These are phyloP conservation scores for Trissolcus basalis DNA, from an alignment of 1,140 invertebrate genomes.

Conservation along the genomic window DNA sequence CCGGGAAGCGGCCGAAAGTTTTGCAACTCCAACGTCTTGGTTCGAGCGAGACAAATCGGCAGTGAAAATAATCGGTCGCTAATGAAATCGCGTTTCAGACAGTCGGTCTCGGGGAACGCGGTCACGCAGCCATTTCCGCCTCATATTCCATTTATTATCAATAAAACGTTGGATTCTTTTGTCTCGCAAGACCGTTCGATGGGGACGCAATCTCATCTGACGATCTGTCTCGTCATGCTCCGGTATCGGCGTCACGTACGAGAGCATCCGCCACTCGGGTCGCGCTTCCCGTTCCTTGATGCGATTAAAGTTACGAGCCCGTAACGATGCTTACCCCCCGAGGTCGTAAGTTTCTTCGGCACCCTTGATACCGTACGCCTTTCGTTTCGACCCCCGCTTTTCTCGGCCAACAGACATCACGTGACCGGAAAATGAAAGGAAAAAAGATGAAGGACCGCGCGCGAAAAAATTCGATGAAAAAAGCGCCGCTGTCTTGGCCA, in stretches of 20 bases:
- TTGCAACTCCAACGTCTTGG: too few relatives aligned
- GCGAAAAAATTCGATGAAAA: conserved; percentile 23
- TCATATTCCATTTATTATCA: conserved; percentile 47
- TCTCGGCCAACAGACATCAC: conserved; percentile 24
- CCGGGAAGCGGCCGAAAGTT: too few relatives aligned
- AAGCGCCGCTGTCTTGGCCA: conserved; percentile 2
- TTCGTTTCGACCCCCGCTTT: conserved; percentile 2
- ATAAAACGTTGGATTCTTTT: conserved; percentile 34
- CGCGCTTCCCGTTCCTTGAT: conserved; percentile 59
- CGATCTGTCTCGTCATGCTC: conserved; percentile 61
- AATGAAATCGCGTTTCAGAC: conserved; percentile 19
- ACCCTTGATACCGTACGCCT: conserved; percentile 14
- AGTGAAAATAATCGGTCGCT: not conserved
- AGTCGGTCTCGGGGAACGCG: too few relatives aligned
- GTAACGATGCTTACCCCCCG: conserved; percentile 58
- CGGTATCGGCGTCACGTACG: conserved; percentile 62
- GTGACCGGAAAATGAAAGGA: conserved; percentile 52
- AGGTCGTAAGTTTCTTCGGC: conserved; percentile 53
- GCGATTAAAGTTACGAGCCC: conserved; percentile 64
- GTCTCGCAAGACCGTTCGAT: conserved; percentile 33
- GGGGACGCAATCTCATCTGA: conserved; percentile 57
- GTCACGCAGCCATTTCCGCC: conserved; percentile 3
- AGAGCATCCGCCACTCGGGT: conserved; percentile 39
- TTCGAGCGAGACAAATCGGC: too few relatives aligned
- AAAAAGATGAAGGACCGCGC: conserved; percentile 3